Percentiles rank a stretch among this genome's conserved stretches.
Conservation (phyloP, 2,797 vertebrate genomes). For the Amphiprion clarkii region DNA sequence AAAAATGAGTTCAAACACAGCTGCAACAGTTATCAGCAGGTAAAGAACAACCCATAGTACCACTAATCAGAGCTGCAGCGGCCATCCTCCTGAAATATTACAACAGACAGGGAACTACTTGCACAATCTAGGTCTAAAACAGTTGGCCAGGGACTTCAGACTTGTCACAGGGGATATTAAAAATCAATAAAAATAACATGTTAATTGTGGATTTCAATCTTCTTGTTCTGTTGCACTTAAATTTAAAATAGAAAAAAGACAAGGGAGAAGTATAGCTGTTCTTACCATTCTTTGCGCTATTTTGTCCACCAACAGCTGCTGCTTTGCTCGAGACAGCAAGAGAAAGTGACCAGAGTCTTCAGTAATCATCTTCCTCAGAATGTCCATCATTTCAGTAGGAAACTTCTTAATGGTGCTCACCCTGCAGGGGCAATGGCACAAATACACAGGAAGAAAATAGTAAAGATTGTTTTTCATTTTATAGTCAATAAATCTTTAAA, state of each 20-base stretch:
- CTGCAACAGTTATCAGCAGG: no score
- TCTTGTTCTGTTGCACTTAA: neutral
- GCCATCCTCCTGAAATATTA: no score
- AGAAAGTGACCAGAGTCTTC: conserved; percentile 79
- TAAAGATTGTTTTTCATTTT: no score
- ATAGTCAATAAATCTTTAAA: neutral
- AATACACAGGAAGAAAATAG: conserved; percentile 7
- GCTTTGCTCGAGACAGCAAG: conserved; percentile 78
- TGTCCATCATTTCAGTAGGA: conserved; percentile 75
- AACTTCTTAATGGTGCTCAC: conserved; percentile 85
- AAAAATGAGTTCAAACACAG: no score
- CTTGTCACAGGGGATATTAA: no score
- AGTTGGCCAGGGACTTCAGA: no score
- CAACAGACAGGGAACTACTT: no score
- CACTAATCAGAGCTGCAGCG: no score
- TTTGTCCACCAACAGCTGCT: conserved; percentile 85
- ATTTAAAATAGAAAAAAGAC: neutral
- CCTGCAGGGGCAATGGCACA: conserved; percentile 63
- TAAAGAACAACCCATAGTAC: no score
- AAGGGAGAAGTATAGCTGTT: neutral
- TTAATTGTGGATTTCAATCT: no score
- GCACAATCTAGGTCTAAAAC: no score
- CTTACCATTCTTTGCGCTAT: conserved; percentile 84
- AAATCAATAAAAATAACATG: no score
- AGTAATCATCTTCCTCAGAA: conserved; percentile 77